phyloP scores from a whole-genome alignment of 2,113 vertebrate species.

The Puntigrus tetrazona region DNA sequence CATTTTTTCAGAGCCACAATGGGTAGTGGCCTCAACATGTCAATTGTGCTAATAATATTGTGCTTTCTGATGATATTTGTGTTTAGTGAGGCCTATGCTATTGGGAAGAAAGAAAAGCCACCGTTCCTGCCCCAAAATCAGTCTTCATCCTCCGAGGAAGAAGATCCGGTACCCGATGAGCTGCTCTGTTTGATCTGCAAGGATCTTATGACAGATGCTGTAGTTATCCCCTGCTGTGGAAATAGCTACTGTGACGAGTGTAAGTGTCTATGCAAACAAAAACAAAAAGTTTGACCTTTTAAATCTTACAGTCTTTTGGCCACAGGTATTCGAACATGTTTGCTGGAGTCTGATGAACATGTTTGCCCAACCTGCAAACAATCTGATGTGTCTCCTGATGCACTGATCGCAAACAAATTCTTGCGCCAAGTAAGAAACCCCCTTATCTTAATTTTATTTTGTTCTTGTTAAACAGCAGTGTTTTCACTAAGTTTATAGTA shows the following conservation, averaged over 20 bases:
- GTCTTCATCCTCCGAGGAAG: constrained; percentile 80
- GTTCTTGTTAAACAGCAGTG: background rate
- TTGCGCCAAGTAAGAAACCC: constrained; percentile 85
- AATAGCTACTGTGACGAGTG: constrained; percentile 99
- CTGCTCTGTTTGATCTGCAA: constrained; percentile 93
- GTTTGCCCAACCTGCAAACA: constrained; percentile 91
- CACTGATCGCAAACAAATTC: constrained; percentile 95
- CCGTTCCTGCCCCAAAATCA: constrained; percentile 86
- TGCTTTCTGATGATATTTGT: too few species aligned
- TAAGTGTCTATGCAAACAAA: constrained; percentile 70
- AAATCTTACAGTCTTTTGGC: background rate
- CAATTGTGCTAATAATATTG: background rate
- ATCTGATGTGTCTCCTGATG: constrained; percentile 91
- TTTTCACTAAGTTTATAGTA: background rate
- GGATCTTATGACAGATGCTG: constrained; percentile 92
- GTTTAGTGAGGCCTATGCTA: constrained; percentile 89
- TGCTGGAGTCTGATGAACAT: constrained; percentile 95
- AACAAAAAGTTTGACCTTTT: background rate
- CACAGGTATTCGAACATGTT: constrained; percentile 88
- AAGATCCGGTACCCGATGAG: constrained; percentile 89
- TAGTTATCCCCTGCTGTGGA: constrained; percentile 97
- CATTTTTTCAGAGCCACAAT: background rate
- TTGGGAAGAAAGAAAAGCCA: constrained; percentile 95
- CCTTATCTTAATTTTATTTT: background rate
- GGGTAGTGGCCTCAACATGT: too few species aligned